Evolutionary conservation across 2,113 vertebrate genomes (phyloP), one percentile per base, ranked within the genome.

Genomic region (Catharus bicknelli): DNA sequence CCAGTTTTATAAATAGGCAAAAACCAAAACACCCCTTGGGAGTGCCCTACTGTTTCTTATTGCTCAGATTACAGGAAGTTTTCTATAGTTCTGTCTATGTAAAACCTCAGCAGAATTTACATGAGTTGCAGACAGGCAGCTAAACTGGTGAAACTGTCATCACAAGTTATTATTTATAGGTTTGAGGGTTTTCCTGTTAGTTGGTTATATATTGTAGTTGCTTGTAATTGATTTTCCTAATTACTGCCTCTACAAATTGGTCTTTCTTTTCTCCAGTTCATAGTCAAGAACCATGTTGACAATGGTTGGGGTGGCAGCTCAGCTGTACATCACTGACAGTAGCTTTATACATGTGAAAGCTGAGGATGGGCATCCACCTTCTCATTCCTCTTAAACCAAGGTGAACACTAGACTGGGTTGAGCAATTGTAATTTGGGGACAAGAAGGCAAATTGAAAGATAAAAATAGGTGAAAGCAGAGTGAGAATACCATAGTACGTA

Each of bases 101-200:
- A 72, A 88, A 89, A 57, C 32, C 27, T 76, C 27, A 67, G 54
- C 30, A 90, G 42, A 91, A 79, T 92, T 90, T 90, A 53, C 54
- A 18, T 76, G 67, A 77, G 20, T 54, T 80, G 72, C 45, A 82
- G 79, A 82, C 70, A 86, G 36, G 36, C 66, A 64, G 36, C 36
- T 83, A 51, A 79, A 79, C 47, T 61, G 50, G 75, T 83, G 58
- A 79, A 85, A 55, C 61, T 87, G 23, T 62, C 36, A 25, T 63
- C 54, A 25, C 1, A 11, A 81, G 43, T 63, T 53, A 22, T 21
- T 80, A 76, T 74, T 81, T 66, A 43, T 67, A n/a, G 48, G n/a
- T 47, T 84, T 86, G 32, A 62, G 38, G 21, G 42, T 72, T 85
- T 93, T 69, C 32, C 25, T 68, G 20, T 42, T 90, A 19, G n/a